Evolutionary conservation across 2,888 invertebrate genomes (phyloP), one percentile per base, ranked within the genome.

Genomic region (Microdon myrmicae): DNA sequence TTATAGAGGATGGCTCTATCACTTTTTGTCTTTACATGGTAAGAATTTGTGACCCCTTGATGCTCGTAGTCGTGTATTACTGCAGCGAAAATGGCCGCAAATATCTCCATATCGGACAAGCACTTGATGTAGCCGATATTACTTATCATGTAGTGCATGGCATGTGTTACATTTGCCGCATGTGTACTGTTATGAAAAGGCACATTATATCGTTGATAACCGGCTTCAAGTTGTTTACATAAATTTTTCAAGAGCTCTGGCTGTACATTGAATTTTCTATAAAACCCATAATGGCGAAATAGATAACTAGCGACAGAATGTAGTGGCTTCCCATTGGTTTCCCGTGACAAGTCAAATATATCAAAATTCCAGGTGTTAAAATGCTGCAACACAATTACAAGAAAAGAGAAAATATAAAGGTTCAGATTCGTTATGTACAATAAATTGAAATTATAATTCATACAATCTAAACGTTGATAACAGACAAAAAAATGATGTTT

Each of bases 171-270:
- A 77, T 96, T 96, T n/a, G 94, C 93, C 0, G 95, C 96, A 74
- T 96, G 96, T n/a, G 94, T 82, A 75, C 94, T 92, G 79, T 96
- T 96, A 82, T 96, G 96, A 82, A 96, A 96, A n/a, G 94, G 94
- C 81, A 94, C 94, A 73, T 87, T 86, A 79, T 89, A 88, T 75
- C 90, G 90, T 80, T 90, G 90, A 81, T 96, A 96, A 12, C 96
- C 96, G 70, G 87, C 87, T 79, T 96, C 95, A 75, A 96, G 86
- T 71, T 88, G 87, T 68, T 86, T 83, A 69, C 96, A 85, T 81
- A 96, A 96, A 73, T 86, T 89, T 79, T 96, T 96, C 75, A 96
- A 81, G 9, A 87, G 87, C 22, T 85, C 84, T 1, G 90, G 87
- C 25, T 90, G 87, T 72, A 90, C 91, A 84, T 93, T 93, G 79